Conservation (phyloP, 2,797 vertebrate genomes). For the Acrossocheilus fasciatus region DNA sequence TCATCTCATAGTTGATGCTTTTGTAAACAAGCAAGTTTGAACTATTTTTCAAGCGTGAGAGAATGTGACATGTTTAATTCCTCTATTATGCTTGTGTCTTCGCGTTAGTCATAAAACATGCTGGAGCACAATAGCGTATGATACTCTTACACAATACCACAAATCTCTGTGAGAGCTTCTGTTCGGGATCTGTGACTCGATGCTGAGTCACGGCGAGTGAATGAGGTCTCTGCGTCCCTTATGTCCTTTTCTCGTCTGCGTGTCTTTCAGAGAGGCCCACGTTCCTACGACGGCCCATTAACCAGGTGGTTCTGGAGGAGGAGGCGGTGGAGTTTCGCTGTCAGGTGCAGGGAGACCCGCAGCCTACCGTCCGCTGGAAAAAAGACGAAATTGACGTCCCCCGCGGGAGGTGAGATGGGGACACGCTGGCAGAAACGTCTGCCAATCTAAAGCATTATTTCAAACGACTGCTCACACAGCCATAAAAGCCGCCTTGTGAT, state of each 20-base stretch:
- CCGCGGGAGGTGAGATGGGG: slow-evolving; percentile 87
- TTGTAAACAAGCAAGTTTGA: slow-evolving; percentile 5
- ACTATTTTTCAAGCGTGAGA: neutral
- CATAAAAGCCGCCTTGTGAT: slow-evolving; percentile 9
- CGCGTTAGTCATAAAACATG: slow-evolving; percentile 28
- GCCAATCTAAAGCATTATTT: slow-evolving; percentile 21
- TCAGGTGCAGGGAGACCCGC: slow-evolving; percentile 96
- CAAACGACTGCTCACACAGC: neutral
- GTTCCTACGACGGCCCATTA: slow-evolving; percentile 94
- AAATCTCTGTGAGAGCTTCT: neutral
- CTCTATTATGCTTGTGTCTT: slow-evolving; percentile 18
- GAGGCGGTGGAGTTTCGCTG: slow-evolving; percentile 95
- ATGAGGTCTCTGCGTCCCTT: neutral
- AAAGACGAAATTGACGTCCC: slow-evolving; percentile 95
- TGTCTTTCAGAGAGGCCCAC: slow-evolving; percentile 89
- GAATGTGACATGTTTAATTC: slow-evolving; percentile 22
- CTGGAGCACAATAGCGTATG: neutral
- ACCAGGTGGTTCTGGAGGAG: slow-evolving; percentile 97
- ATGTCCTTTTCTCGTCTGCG: slow-evolving; percentile 16
- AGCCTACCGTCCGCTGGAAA: slow-evolving; percentile 93
- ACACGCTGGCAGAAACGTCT: slow-evolving; percentile 17
- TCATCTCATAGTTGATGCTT: neutral
- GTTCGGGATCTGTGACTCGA: slow-evolving; percentile 22
- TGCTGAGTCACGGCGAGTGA: slow-evolving; percentile 31
- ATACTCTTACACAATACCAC: slow-evolving; percentile 8